Conservation (phyloP, 2,888 invertebrate genomes). For the Pardosa pseudoannulata region DNA sequence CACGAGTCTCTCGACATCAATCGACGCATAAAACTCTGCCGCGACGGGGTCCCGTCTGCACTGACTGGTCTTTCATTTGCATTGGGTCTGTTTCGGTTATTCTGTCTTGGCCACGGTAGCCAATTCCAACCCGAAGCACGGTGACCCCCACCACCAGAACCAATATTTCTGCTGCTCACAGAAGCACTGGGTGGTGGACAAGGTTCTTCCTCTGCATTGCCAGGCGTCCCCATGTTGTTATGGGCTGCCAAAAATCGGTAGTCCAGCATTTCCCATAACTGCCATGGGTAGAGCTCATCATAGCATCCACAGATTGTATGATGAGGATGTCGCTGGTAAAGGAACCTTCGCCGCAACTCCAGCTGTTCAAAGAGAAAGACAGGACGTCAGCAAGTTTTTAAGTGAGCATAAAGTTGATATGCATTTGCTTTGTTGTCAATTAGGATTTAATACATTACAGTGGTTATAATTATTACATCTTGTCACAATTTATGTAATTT, state of each 20-base stretch:
- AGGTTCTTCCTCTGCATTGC: slow-evolving; percentile 33
- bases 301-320: slow-evolving; percentile 82
- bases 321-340: slow-evolving; percentile 82
- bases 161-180: background rate
- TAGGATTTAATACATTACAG: too few relatives aligned
- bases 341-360: slow-evolving; percentile 88
- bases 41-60: background rate
- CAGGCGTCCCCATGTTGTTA: slow-evolving; percentile 7
- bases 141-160: slow-evolving; percentile 22
- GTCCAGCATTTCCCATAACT: slow-evolving; percentile 80
- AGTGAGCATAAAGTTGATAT: too few relatives aligned
- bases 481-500: too few relatives aligned
- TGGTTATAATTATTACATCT: too few relatives aligned
- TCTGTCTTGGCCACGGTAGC: slow-evolving; percentile 66
- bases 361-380: slow-evolving; percentile 77
- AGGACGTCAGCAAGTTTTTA: too few relatives aligned
- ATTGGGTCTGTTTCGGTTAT: background rate
- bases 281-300: slow-evolving; percentile 82
- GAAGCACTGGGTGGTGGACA: background rate
- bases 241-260: slow-evolving; percentile 77
- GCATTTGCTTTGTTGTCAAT: too few relatives aligned
- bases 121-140: slow-evolving; percentile 66
- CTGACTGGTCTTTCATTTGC: background rate
- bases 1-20: slow-evolving; percentile 62
- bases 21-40: slow-evolving; percentile 58